Evolutionary conservation across 1,140 invertebrate genomes (phyloP).

Genomic region (Dufourea novaeangliae): DNA sequence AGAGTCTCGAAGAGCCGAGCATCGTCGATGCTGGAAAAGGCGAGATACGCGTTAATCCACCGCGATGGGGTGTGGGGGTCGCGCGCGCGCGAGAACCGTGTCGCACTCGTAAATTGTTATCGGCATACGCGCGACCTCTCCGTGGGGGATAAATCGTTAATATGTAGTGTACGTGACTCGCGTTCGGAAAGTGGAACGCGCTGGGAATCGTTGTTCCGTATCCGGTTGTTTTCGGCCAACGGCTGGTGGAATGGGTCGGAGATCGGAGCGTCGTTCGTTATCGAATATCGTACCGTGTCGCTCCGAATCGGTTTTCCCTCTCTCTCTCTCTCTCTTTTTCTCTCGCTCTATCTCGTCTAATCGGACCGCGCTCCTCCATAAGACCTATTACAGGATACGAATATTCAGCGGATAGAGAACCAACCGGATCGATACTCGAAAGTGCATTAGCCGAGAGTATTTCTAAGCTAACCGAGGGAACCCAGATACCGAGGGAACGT

Average conservation of each 20-base stretch:
- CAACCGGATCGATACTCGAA: not conserved
- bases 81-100: not conserved
- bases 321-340: too few relatives aligned
- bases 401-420: not conserved
- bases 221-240: slow-evolving; percentile 40
- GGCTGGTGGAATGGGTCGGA: not conserved
- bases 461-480: not conserved
- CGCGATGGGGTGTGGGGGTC: too few relatives aligned
- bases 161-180: slow-evolving; percentile 53
- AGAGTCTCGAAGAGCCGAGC: not conserved
- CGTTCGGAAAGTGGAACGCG: slow-evolving; percentile 36
- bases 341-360: slow-evolving; percentile 2
- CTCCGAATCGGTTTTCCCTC: not conserved
- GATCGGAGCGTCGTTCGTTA: slow-evolving; percentile 8
- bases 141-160: slow-evolving; percentile 62
- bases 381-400: slow-evolving; percentile 1
- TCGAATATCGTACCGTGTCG: not conserved
- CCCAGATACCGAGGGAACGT: not conserved
- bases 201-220: slow-evolving; percentile 42
- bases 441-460: not conserved
- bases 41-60: slow-evolving; percentile 33
- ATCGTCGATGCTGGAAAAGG: slow-evolving; percentile 11
- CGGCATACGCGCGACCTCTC: slow-evolving; percentile 43
- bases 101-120: slow-evolving; percentile 59
- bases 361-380: slow-evolving; percentile 8